Evolutionary conservation across 2,113 vertebrate genomes (phyloP), one percentile per base, ranked within the genome.

Genomic region (Dasyornis broadbenti): DNA sequence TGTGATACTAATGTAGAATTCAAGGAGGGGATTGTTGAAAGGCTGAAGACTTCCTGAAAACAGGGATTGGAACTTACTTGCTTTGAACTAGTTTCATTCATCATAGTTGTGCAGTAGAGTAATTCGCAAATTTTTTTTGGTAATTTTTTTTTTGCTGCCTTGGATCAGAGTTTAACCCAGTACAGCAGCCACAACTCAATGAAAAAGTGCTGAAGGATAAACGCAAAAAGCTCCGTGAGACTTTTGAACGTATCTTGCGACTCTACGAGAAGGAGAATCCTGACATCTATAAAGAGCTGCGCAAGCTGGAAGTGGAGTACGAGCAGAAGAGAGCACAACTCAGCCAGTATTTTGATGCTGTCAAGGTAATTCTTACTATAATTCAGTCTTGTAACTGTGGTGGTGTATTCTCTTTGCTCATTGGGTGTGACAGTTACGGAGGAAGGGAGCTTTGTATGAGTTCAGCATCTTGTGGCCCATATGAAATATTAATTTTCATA

Each of bases 131-230:
- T 61, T 28, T 37, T 83, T 73, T 16, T 33, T 5, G 35, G 20
- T 1, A 21, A 2, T 53, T 37, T 9, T 27, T 23, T 76, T 91
- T 91, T 92, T 92, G 1, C 8, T 91, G 4, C 73, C 16, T 77
- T 78, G 60, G 61, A 40, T 91, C 92, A 99, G 99, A 99, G 94
- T 99, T 99, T 95, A 99, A 99, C 95, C 99, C 99, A 17, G 99
- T 99, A 17, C 99, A 99, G 94, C 98, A 98, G 93, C 99, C 99
- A 13, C 98, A 99, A 77, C 97, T 99, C 69, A 99, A 99, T 78
- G 99, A 99, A 90, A 99, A 99, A 88, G 99, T 99, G 49, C 96
- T 99, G 44, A 98, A 99, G 89, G 99, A 99, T 95, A 99, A 99
- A 82, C 98, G 99, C 94, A 99, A 99, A 97, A 99, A 99, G 73